Evolutionary conservation across 2,888 invertebrate species (phyloP), one percentile per base, ranked within the genome.

Genomic region (Muschampia plurimacula): DNA sequence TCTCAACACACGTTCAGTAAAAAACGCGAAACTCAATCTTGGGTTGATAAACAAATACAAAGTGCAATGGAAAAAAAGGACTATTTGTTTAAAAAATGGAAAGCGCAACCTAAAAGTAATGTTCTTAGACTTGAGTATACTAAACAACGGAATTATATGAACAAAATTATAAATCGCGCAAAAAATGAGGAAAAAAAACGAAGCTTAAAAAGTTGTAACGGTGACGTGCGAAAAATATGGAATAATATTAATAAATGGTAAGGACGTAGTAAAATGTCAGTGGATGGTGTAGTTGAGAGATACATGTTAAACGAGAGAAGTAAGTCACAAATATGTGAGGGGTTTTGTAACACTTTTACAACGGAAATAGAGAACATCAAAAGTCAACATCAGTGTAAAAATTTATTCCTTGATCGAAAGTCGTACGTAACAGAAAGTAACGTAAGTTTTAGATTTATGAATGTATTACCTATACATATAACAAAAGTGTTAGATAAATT

Each of bases 221-320:
- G 57, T 22, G 57, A 57, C 57, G 28, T 57, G 57, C 28, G 57
- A 13, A 57, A 57, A 57, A 28, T 57, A 28, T 57, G 57, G 57
- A 28, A 57, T 28, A 28, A 10, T 22, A 10, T 57, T 28, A 57
- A 57, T 57, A 28, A 10, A 22, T 57, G 57, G 57, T 5, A 28
- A 28, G 57, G 57, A 10, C 22, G 28, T 22, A 28, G 22, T 28
- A 28, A 9, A 28, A 28, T 57, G 6, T 57, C 57, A 10, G 28
- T 57, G 6, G 57, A 57, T 57, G 3, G 4, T 10, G 13, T 57
- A 28, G 28, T 57, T 28, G 57, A 57, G 57, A 57, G 10, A n/a
- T n/a, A 57, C 28, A 57, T 57, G 28, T 28, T 9, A 28, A 28
- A 4, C 9, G 28, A 2, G 12, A 57, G 22, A 57, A 8, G 10